Evolutionary conservation across 2,888 invertebrate genomes (phyloP).

Genomic region (Xylota segnis): DNA sequence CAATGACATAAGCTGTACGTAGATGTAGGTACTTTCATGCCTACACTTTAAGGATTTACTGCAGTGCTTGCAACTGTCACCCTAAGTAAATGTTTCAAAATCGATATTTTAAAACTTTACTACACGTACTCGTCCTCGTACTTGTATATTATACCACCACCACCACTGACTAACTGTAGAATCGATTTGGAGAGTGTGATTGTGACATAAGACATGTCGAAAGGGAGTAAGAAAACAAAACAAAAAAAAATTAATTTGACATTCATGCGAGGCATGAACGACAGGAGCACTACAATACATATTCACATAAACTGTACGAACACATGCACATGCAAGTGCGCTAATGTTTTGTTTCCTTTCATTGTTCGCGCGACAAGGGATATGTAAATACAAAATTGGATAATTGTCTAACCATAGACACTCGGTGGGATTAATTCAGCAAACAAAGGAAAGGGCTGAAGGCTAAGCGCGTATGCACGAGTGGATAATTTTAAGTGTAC

Average conservation of each 20-base stretch:
- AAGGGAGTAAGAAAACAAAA: slow-evolving; percentile 6
- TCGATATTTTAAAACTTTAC: slow-evolving; percentile 10
- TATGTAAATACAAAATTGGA: slow-evolving; percentile 43
- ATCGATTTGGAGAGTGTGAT: slow-evolving; percentile 1
- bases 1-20: too few relatives aligned
- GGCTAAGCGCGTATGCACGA: neutral
- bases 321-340: slow-evolving; percentile 19
- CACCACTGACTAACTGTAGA: neutral
- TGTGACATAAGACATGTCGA: neutral
- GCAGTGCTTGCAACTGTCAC: neutral
- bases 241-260: neutral
- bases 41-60: neutral
- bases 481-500: neutral
- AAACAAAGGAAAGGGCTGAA: slow-evolving; percentile 7
- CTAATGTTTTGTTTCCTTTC: slow-evolving; percentile 5
- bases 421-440: slow-evolving; percentile 26
- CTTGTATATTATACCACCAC: neutral
- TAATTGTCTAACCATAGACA: slow-evolving; percentile 41
- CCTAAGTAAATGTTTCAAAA: neutral
- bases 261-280: slow-evolving; percentile 6
- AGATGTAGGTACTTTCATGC: too few relatives aligned
- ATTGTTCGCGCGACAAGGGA: slow-evolving; percentile 20
- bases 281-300: slow-evolving; percentile 4
- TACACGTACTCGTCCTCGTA: too few relatives aligned
- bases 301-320: slow-evolving; percentile 6